Conservation (phyloP, 2,797 vertebrate genomes). For the Novumbra hubbsi region DNA sequence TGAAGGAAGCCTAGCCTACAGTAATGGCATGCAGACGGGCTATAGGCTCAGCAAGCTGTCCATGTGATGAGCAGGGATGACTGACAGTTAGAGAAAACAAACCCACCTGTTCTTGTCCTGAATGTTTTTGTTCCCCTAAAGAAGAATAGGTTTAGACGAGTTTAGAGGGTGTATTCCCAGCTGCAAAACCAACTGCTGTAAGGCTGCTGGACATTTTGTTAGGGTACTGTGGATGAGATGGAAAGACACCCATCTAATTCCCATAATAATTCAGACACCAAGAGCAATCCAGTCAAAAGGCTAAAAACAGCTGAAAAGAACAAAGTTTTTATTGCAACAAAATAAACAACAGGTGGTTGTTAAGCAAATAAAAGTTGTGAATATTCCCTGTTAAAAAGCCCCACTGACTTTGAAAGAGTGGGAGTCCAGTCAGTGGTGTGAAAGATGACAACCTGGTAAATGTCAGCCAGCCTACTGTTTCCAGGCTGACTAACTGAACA, state of each 20-base stretch:
- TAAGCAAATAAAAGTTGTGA: slow-evolving; percentile 38
- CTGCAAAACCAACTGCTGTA: neutral
- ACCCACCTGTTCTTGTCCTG: neutral
- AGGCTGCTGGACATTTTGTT: neutral
- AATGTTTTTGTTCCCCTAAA: neutral
- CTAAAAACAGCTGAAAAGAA: neutral
- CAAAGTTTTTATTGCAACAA: slow-evolving; percentile 17
- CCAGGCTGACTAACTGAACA: slow-evolving; percentile 64
- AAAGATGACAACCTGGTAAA: slow-evolving; percentile 78
- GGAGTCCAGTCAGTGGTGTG: slow-evolving; percentile 76
- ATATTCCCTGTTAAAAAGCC: slow-evolving; percentile 16
- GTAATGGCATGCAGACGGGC: slow-evolving; percentile 58
- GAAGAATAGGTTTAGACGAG: neutral
- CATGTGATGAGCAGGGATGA: slow-evolving; percentile 40
- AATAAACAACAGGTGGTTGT: slow-evolving; percentile 35
- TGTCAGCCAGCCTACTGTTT: slow-evolving; percentile 77
- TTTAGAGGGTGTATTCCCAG: neutral
- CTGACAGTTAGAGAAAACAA: slow-evolving; percentile 40
- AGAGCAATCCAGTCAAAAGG: neutral
- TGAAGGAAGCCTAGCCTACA: slow-evolving; percentile 22
- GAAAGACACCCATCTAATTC: neutral
- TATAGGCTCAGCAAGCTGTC: slow-evolving; percentile 32
- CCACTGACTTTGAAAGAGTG: slow-evolving; percentile 62
- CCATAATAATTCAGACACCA: neutral
- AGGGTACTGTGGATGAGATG: neutral